Conservation (phyloP, 2,888 invertebrate species). For the Tetrapedia diversipes region DNA sequence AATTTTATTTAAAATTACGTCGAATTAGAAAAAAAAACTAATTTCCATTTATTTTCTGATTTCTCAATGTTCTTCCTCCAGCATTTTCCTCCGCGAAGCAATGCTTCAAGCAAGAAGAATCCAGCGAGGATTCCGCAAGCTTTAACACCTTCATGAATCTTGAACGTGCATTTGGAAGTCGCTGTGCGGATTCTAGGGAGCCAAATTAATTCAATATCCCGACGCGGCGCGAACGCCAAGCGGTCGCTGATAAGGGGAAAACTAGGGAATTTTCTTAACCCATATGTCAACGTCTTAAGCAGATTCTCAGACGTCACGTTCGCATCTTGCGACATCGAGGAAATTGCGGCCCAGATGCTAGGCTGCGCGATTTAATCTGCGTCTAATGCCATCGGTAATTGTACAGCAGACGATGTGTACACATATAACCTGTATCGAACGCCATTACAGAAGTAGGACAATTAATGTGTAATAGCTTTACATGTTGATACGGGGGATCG, state of each 20-base stretch:
- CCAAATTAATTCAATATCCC: background rate
- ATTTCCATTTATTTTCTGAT: too few relatives aligned
- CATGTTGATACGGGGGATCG: background rate
- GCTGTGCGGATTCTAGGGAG: background rate
- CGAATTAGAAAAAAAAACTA: background rate
- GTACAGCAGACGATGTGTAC: background rate
- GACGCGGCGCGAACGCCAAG: background rate
- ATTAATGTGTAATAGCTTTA: conserved; percentile 33
- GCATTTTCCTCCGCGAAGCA: background rate
- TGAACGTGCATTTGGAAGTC: too few relatives aligned
- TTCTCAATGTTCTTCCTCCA: too few relatives aligned
- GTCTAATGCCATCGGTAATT: conserved; percentile 24
- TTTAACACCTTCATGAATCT: background rate
- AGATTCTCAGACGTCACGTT: conserved; percentile 8
- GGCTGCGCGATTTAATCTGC: conserved; percentile 26
- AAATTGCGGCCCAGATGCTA: conserved; percentile 37
- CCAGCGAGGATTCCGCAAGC: background rate
- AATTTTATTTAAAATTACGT: too few relatives aligned
- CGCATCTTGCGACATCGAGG: conserved; percentile 13
- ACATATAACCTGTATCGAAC: conserved; percentile 19
- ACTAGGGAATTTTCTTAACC: conserved; percentile 2
- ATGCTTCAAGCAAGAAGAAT: background rate
- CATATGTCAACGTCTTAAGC: conserved; percentile 25
- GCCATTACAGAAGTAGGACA: conserved; percentile 14
- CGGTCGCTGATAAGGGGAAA: background rate